Evolutionary conservation across 2,888 invertebrate genomes (phyloP).

Genomic region (Caenorhabditis drosophilae): DNA sequence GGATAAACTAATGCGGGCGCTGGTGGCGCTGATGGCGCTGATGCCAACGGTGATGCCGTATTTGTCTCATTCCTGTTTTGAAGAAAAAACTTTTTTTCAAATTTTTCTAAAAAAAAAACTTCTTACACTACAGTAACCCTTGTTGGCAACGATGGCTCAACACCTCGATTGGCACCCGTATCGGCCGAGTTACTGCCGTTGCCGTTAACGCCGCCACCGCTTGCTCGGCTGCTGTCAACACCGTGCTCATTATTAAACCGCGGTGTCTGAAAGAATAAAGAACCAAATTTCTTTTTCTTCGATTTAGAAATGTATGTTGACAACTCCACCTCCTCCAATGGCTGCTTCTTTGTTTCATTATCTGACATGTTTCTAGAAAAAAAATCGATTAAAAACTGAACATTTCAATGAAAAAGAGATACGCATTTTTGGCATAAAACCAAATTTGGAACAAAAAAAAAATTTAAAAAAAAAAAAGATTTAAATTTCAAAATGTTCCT

Average conservation of each 20-base stretch:
- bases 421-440: too few species aligned
- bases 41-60: constrained; percentile 6
- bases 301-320: not conserved
- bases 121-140: too few species aligned
- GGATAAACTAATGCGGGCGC: too few species aligned
- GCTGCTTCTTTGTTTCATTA: constrained; percentile 2
- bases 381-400: constrained; percentile 2
- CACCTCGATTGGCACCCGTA: too few species aligned
- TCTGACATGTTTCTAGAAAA: constrained; percentile 6
- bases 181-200: too few species aligned
- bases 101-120: not conserved
- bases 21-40: constrained; percentile 31
- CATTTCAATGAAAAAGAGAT: too few species aligned
- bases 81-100: not conserved
- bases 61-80: not conserved
- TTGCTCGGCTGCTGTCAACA: too few species aligned
- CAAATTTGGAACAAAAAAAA: too few species aligned
- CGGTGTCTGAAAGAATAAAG: not conserved
- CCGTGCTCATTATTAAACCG: too few species aligned
- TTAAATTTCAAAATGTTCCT: not conserved
- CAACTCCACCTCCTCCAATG: not conserved
- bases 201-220: too few species aligned
- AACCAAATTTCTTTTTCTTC: not conserved
- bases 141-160: too few species aligned
- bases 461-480: too few species aligned